phyloP scores from a whole-genome alignment of 2,113 vertebrate species.

The Chloroceryle aenea region DNA sequence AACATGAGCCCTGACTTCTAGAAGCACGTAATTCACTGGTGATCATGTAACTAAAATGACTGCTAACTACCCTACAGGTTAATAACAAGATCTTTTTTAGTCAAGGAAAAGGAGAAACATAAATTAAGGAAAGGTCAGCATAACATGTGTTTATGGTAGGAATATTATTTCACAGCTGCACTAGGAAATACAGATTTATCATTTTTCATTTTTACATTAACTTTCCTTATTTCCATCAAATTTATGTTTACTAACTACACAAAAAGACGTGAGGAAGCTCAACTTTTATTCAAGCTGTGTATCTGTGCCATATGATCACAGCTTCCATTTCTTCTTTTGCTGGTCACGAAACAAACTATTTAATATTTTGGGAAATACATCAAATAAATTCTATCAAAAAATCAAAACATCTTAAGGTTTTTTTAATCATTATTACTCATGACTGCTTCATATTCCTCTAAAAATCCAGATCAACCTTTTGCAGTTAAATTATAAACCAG shows the following conservation, averaged over 20 bases:
- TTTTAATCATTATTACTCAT: not conserved
- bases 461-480: not conserved
- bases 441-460: not conserved
- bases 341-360: not conserved
- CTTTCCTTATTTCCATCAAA: not conserved
- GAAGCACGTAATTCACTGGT: not conserved
- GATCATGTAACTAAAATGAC: not conserved
- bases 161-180: not conserved
- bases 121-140: not conserved
- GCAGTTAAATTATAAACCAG: not conserved
- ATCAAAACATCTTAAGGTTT: not conserved
- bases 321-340: not conserved
- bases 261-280: not conserved
- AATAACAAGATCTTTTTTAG: not conserved
- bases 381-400: not conserved
- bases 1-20: not conserved
- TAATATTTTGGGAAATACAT: not conserved
- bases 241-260: not conserved
- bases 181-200: not conserved
- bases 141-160: not conserved
- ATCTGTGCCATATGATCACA: rapidly evolving
- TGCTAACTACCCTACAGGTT: not conserved
- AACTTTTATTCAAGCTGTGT: not conserved
- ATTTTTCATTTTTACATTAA: no score
- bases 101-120: not conserved